Conservation (phyloP, 2,888 invertebrate species). For the Scaeva pyrastri region DNA sequence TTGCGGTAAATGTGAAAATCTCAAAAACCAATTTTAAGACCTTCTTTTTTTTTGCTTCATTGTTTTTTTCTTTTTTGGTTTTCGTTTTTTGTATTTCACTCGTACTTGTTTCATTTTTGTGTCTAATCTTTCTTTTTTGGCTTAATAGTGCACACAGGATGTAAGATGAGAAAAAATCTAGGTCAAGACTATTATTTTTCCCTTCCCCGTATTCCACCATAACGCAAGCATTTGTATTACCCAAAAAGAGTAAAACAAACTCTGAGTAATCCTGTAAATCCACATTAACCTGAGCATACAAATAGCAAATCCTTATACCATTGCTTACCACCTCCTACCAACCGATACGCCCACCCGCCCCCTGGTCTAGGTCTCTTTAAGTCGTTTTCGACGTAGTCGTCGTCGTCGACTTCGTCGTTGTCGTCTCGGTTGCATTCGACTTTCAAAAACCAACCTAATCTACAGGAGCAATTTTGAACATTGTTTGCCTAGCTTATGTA, state of each 20-base stretch:
- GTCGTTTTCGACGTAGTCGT: not conserved
- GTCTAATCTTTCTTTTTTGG: slow-evolving; percentile 40
- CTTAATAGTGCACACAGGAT: slow-evolving; percentile 13
- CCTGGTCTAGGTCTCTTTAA: too few species aligned
- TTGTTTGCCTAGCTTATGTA: slow-evolving; percentile 70
- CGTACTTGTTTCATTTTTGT: not conserved
- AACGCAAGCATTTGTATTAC: slow-evolving; percentile 41
- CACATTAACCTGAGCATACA: slow-evolving; percentile 75
- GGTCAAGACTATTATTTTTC: slow-evolving; percentile 69
- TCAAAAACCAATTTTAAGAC: slow-evolving; percentile 65
- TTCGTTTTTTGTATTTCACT: not conserved
- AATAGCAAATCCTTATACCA: slow-evolving; percentile 63
- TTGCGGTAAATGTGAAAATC: slow-evolving; percentile 57
- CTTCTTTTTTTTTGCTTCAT: slow-evolving; percentile 9
- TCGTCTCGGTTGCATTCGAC: slow-evolving; percentile 2
- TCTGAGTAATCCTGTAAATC: slow-evolving; percentile 73
- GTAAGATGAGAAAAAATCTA: slow-evolving; percentile 41
- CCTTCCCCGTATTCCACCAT: not conserved
- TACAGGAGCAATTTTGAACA: slow-evolving; percentile 71
- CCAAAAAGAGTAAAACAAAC: slow-evolving; percentile 66
- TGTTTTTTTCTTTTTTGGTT: not conserved
- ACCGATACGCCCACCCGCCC: too few species aligned
- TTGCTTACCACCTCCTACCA: too few species aligned
- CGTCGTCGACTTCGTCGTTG: slow-evolving; percentile 5
- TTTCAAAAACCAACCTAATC: slow-evolving; percentile 44